Base-by-base conservation (phyloP, 2,113 vertebrate species). In the Gymnocephalus cernua region DNA sequence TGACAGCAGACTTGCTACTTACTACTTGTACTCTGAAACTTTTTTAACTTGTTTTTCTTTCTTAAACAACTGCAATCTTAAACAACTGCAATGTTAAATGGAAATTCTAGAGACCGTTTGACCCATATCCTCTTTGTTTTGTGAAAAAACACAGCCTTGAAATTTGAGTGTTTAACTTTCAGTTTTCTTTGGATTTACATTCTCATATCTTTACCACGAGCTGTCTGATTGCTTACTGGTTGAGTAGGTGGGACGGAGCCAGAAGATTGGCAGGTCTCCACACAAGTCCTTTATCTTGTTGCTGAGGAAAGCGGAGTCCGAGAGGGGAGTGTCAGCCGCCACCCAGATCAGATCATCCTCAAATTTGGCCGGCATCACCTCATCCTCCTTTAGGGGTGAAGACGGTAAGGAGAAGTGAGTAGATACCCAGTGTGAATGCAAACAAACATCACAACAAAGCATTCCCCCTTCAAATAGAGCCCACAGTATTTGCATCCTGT, bases 341-440 rank as follows among this genome's bases (percentile, higher is more conserved):
- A 98, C 96, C 97, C 96, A 97, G 88, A 98, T 96, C 76, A 98
- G 96, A 75, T 96, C 95, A 56, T 97, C 96, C 45, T 97, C 97
- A 77, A 97, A 96, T 92, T 96, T 97, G 86, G 96, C 96, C 4
- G 97, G 97, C 94, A 98, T 97, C 90, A 97, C 95, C 94, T 97
- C 93, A 9, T 94, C 94, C 67, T 93, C 91, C 94, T 94, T 47
- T 15, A 21, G 45, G 27, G 38, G 32, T 0, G 1, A 56, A 54
- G 19, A 23, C 58, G 25, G 25, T 64, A 51, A 73, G 63, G 59
- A 19, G 35, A 54, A 45, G 50, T 61, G 16, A 75, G 66, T 56
- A 50, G 6, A 77, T 11, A 53, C n/a, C 13, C 2, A 8, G 10
- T 19, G 11, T 19, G 16, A 32, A 50, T 14, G 19, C 29, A 50